Conservation (phyloP, 2,888 invertebrate species). For the Rhagophthalmus giganteus region DNA sequence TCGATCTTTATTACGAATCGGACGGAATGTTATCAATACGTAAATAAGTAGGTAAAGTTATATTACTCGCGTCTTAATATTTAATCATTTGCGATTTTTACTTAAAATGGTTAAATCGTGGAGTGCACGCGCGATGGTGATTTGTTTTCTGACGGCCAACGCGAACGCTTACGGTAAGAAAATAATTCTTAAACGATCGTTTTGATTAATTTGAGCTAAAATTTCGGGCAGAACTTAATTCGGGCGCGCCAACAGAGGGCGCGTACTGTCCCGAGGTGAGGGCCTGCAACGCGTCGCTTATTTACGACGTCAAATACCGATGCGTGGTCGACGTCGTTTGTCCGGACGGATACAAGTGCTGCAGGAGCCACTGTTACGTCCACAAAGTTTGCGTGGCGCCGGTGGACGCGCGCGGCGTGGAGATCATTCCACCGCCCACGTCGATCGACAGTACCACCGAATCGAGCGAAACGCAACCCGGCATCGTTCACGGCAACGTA, state of each 20-base stretch:
- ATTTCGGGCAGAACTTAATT: no score
- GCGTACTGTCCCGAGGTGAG: constrained; percentile 7
- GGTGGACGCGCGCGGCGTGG: constrained; percentile 1
- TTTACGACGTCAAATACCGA: constrained; percentile 11
- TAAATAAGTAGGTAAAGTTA: constrained; percentile 17
- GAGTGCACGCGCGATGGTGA: background rate
- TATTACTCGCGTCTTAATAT: background rate
- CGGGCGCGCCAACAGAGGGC: no score
- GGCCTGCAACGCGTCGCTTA: constrained; percentile 4
- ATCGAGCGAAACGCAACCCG: background rate
- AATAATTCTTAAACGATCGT: background rate
- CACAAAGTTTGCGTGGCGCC: constrained; percentile 18
- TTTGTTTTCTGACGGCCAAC: background rate
- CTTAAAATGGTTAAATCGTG: background rate
- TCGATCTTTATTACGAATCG: constrained; percentile 1
- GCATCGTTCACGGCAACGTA: no score
- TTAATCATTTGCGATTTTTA: background rate
- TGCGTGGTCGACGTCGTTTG: constrained; percentile 10
- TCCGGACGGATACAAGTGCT: constrained; percentile 14
- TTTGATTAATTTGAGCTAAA: background rate
- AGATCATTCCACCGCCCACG: background rate
- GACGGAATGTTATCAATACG: constrained; percentile 17
- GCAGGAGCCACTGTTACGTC: constrained; percentile 15
- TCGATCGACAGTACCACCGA: background rate
- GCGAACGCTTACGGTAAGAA: background rate